These are phyloP conservation scores for Pachymerium ferrugineum DNA, from an alignment of 2,888 invertebrate species.

Conservation along the genomic window DNA sequence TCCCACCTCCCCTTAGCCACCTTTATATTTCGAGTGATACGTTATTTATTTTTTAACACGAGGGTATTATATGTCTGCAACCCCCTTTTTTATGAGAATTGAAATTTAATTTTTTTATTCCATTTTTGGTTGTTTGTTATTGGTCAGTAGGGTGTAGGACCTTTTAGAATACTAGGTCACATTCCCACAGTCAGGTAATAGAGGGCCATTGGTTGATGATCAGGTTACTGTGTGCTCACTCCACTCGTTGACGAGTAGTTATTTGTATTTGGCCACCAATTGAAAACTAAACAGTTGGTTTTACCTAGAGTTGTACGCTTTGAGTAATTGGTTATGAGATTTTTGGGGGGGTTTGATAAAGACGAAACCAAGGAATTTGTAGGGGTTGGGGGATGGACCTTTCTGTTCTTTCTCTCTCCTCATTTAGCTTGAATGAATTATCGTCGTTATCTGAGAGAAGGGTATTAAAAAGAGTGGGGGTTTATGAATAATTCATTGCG, in stretches of 20 bases:
- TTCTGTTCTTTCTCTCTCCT: too few relatives aligned
- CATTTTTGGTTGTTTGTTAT: neutral
- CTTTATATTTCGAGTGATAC: neutral
- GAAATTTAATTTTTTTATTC: neutral
- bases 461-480: neutral
- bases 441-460: slow-evolving; percentile 2
- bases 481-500: slow-evolving; percentile 11
- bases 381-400: too few relatives aligned
- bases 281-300: neutral
- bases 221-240: slow-evolving; percentile 4
- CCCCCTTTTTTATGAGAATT: slow-evolving; percentile 7
- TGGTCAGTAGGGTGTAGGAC: neutral
- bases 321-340: neutral
- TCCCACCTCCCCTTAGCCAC: neutral
- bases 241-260: neutral
- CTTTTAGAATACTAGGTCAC: neutral
- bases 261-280: slow-evolving; percentile 9
- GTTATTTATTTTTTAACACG: neutral
- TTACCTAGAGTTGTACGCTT: neutral
- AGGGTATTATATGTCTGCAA: neutral
- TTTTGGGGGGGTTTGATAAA: too few relatives aligned
- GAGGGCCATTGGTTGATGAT: neutral
- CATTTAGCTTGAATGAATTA: slow-evolving; percentile 20
- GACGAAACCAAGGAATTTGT: too few relatives aligned
- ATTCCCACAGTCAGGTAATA: slow-evolving; percentile 7